phyloP scores from a whole-genome alignment of 1,140 invertebrate genomes.

The Drosophila virilis region DNA sequence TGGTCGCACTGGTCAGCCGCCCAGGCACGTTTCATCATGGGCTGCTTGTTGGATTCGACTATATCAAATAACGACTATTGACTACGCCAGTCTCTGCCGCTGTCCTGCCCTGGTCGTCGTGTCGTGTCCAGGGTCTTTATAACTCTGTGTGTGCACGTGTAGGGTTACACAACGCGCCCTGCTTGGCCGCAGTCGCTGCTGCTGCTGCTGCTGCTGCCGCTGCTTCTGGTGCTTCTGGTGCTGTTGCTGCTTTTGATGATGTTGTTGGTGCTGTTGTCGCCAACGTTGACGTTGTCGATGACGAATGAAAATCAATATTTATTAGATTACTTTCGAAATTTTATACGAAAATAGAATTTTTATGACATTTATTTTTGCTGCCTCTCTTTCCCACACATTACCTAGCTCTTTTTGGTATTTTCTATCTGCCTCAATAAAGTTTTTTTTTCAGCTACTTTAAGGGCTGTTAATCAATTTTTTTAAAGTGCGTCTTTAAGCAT shows the following conservation, averaged over 20 bases:
- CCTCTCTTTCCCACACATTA: conserved; percentile 7
- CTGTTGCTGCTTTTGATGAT: conserved; percentile 58
- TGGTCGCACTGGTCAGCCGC: conserved; percentile 77
- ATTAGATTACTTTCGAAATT: conserved; percentile 84
- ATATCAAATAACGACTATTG: conserved; percentile 83
- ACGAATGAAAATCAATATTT: conserved; percentile 84
- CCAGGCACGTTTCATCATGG: conserved; percentile 81
- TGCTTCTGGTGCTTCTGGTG: conserved; percentile 64
- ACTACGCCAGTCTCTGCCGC: conserved; percentile 58
- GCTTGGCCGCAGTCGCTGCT: conserved; percentile 9
- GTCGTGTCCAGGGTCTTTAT: conserved; percentile 43
- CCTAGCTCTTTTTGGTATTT: conserved; percentile 2
- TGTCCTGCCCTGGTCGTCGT: conserved; percentile 32
- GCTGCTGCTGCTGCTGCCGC: conserved; percentile 23
- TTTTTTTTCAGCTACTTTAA: conserved; percentile 12
- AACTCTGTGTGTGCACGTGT: conserved; percentile 61
- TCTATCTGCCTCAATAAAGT: conserved; percentile 31
- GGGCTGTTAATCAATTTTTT: conserved; percentile 57
- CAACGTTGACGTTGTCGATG: conserved; percentile 63
- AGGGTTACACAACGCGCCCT: conserved; percentile 67
- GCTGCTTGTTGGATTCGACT: conserved; percentile 77
- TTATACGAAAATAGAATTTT: conserved; percentile 84
- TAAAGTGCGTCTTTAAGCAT: neutral
- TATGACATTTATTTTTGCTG: conserved; percentile 72
- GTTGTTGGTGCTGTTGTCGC: conserved; percentile 42